Evolutionary conservation across 1,140 invertebrate genomes (phyloP), one percentile per base, ranked within the genome.

Genomic region (Drosophila nebulosa): DNA sequence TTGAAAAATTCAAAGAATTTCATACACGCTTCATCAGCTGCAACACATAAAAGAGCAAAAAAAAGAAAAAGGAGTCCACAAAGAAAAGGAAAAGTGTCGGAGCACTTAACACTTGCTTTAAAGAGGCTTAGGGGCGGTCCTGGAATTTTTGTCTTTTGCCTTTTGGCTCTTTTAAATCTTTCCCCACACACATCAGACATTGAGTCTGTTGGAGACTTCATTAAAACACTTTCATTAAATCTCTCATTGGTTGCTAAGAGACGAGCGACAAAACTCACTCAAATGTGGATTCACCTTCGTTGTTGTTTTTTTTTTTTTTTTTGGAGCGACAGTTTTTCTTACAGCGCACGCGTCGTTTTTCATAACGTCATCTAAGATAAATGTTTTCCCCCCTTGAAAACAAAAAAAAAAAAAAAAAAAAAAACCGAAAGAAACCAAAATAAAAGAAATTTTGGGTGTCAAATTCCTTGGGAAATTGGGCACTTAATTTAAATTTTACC

Each of bases 381-480:
- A 55, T 55, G 52, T 55, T 32, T 30, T 1, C 16, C 39, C 39
- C 16, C 7, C 6, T 21, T 2, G 3, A 36, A 5, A 18, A 5
- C 16, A 42, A 16, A 46, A 46, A 21, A 21, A 9, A 46, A 46
- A 10, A n/a, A n/a, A n/a, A n/a, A n/a, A n/a, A n/a, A n/a, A n/a
- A n/a, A n/a, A n/a, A n/a, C n/a, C n/a, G n/a, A n/a, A n/a, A n/a
- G n/a, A n/a, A n/a, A n/a, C n/a, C n/a, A n/a, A n/a, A n/a, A n/a
- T 24, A 36, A 52, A 51, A 53, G 26, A 27, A 55, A 55, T 22
- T 55, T 55, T 32, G 26, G 52, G 52, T 55, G 52, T 55, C 52
- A 55, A 55, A 55, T 55, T 55, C 52, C 52, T 55, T 55, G 32
- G 52, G 52, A 55, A 55, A 55, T 55, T 55, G 52, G 52, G 52